Evolutionary conservation across 2,888 invertebrate species (phyloP), one percentile per base, ranked within the genome.

Genomic region (Eristalis intricaria): DNA sequence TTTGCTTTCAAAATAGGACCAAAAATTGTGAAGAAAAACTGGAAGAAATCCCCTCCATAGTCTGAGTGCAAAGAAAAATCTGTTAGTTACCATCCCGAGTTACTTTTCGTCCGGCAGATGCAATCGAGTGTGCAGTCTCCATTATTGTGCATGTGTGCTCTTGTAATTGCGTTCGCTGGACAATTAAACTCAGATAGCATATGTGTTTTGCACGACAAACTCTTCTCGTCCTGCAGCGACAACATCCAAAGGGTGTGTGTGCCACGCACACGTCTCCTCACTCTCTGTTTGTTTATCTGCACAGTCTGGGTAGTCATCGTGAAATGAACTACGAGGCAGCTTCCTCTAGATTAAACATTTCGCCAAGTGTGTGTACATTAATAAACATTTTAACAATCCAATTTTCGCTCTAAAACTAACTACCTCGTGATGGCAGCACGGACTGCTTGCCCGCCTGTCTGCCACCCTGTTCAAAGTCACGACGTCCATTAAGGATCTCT

Each of bases 361-460:
- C 58, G 22, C 15, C 58, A 23, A 70, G 70, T 78, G 78, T 78
- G 78, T 78, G 70, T 35, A 56, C 70, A 22, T 38, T 70, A 70
- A 70, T 78, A 56, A 56, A 70, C 56, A 64, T 70, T 70, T 70
- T 50, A 78, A 65, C 78, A 70, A 78, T 78, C 70, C 63, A 78
- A 78, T 78, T 77, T 64, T 56, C 78, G 35, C 58, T 64, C 58
- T 38, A 64, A 70, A 78, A 66, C 70, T 70, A 64, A 68, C 76
- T 78, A 64, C 32, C 63, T 38, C 38, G 10, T 58, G 38, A 38
- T 38, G 15, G 15, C 60, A 60, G 50, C 8, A 50, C 19, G 50
- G 50, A 32, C 19, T 8, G 50, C 19, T 13, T 26, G 26, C 5
- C 15, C 38, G 40, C 29, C 22, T 38, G 13, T 13, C 38, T 10